Conservation (phyloP, 2,113 vertebrate genomes). For the Vulpes lagopus region DNA sequence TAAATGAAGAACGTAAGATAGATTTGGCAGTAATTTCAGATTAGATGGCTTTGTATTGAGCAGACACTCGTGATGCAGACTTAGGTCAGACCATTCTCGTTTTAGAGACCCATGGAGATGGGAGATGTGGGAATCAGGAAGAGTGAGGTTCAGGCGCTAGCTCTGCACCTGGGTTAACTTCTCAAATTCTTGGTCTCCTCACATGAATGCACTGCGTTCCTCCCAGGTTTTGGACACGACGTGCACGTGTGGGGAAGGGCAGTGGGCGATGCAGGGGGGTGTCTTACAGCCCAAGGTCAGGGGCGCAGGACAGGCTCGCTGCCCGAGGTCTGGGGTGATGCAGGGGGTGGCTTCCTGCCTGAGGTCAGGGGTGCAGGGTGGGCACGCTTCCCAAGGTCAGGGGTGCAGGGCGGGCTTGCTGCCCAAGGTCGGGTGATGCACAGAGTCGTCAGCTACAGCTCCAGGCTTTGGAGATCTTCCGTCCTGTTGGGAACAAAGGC, state of each 20-base stretch:
- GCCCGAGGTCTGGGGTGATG: no score
- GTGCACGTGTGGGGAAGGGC: no score
- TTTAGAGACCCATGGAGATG: neutral
- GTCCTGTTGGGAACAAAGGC: neutral
- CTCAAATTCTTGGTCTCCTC: neutral
- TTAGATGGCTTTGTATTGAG: accelerated
- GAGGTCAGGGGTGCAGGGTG: accelerated
- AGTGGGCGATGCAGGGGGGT: no score
- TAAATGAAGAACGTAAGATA: neutral
- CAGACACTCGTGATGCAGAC: accelerated
- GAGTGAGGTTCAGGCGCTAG: neutral
- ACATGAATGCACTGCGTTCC: accelerated
- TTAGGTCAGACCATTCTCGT: neutral
- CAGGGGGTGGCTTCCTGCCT: no score
- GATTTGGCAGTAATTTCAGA: neutral
- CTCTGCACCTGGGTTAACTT: accelerated
- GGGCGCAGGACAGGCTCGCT: no score
- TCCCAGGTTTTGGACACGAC: neutral
- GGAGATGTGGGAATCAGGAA: neutral
- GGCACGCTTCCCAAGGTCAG: no score
- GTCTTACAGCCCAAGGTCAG: accelerated
- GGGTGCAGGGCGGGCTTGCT: no score
- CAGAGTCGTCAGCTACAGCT: accelerated
- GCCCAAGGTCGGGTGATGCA: accelerated
- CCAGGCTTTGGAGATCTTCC: neutral